phyloP scores from a whole-genome alignment of 2,888 invertebrate species.

The Yponomeuta malinellus region DNA sequence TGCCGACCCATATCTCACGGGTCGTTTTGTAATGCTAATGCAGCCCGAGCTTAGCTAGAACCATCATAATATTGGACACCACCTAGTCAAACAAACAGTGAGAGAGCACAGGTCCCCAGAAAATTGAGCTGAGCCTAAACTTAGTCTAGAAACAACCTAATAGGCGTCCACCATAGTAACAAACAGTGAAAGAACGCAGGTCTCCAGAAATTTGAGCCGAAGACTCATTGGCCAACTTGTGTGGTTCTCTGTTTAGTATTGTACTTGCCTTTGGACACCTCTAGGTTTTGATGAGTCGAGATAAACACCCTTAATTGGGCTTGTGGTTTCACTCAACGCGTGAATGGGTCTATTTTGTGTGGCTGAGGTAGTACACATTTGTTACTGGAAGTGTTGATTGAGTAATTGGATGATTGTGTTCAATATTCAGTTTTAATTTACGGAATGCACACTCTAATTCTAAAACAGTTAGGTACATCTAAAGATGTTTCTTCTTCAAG shows the following conservation, averaged over 20 bases:
- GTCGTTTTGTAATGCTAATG: slow-evolving; percentile 60
- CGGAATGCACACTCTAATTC: too few species aligned
- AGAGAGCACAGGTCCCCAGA: too few species aligned
- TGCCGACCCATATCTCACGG: slow-evolving; percentile 72
- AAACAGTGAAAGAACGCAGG: not conserved
- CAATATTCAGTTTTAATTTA: too few species aligned
- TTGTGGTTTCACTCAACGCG: not conserved
- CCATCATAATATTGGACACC: too few species aligned
- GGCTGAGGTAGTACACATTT: not conserved
- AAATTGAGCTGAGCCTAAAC: too few species aligned
- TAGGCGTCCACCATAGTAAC: not conserved
- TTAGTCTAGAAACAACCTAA: not conserved
- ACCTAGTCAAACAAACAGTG: too few species aligned
- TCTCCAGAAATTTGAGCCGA: not conserved
- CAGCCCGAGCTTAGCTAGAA: slow-evolving; percentile 22
- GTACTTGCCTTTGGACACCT: slow-evolving; percentile 30
- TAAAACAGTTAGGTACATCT: too few species aligned
- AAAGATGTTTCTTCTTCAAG: too few species aligned
- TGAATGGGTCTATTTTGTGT: not conserved
- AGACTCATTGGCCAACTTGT: slow-evolving; percentile 28
- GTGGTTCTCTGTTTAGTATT: slow-evolving; percentile 33
- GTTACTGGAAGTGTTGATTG: not conserved
- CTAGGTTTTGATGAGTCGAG: slow-evolving; percentile 18
- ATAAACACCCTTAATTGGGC: not conserved
- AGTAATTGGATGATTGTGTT: too few species aligned